Evolutionary conservation across 2,888 invertebrate species (phyloP).

Genomic region (Galeruca laticollis): DNA sequence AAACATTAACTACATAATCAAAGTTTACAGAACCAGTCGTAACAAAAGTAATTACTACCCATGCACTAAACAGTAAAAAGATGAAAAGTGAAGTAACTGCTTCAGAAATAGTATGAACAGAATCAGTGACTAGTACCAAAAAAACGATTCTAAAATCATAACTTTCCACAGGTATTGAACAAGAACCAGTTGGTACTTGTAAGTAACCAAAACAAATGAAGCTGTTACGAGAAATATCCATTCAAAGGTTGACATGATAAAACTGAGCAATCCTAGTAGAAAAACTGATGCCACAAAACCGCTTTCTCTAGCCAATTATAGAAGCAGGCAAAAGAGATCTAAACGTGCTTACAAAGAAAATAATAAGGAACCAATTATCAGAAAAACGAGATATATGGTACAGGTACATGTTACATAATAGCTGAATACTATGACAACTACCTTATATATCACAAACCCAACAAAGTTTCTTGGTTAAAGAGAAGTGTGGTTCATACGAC

Average conservation of each 20-base stretch:
- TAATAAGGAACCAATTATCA: constrained; percentile 24
- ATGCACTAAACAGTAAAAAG: too few species aligned
- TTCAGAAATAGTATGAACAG: too few species aligned
- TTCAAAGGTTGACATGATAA: neutral
- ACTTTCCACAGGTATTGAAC: neutral
- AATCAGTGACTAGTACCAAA: too few species aligned
- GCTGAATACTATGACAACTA: constrained; percentile 60
- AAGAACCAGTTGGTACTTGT: neutral
- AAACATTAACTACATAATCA: constrained; percentile 15
- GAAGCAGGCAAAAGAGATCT: neutral
- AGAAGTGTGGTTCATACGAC: constrained; percentile 68
- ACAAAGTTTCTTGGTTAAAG: constrained; percentile 64
- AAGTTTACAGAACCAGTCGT: constrained; percentile 10
- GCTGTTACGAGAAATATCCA: constrained; percentile 13
- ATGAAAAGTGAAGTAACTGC: too few species aligned
- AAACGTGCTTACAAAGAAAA: neutral
- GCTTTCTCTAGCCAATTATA: neutral
- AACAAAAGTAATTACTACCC: constrained; percentile 22
- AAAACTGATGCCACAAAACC: neutral
- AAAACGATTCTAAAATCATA: too few species aligned
- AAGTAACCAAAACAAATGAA: neutral
- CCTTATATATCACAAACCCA: constrained; percentile 54
- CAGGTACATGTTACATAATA: constrained; percentile 64
- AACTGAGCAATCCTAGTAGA: neutral
- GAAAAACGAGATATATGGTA: constrained; percentile 58